Evolutionary conservation across 2,797 vertebrate species (phyloP).

Genomic region (Streptopelia turtur): DNA sequence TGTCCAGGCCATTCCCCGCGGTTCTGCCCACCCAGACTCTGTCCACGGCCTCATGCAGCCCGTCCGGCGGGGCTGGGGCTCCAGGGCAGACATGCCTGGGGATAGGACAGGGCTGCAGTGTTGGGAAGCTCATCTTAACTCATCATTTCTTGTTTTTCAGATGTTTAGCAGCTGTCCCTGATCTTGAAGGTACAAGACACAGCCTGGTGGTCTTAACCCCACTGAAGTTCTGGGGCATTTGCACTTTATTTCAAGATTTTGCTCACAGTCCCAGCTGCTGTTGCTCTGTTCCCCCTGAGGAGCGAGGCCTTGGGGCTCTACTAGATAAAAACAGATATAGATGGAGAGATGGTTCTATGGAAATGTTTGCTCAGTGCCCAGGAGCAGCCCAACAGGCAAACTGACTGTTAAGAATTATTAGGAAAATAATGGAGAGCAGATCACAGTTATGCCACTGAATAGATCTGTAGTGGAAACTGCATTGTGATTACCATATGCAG

Average conservation of each 20-base stretch:
- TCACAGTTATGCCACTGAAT: not conserved
- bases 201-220: not conserved
- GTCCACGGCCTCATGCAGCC: not conserved
- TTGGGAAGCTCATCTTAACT: not conserved
- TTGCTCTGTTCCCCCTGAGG: not conserved
- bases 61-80: not conserved
- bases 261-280: not conserved
- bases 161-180: not conserved
- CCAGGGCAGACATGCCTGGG: not conserved
- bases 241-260: not conserved
- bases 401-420: constrained; percentile 32
- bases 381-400: constrained; percentile 44
- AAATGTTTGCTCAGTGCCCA: constrained; percentile 2
- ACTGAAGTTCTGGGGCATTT: not conserved
- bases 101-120: not conserved
- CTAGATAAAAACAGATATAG: constrained; percentile 6
- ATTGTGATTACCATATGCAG: not conserved
- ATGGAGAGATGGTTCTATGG: constrained; percentile 16
- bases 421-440: constrained; percentile 43
- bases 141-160: not conserved
- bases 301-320: not conserved
- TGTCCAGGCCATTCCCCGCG: not conserved
- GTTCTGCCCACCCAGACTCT: not conserved
- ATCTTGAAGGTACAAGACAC: not conserved
- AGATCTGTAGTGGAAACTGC: not conserved